Evolutionary conservation across 2,888 invertebrate species (phyloP), one percentile per base, ranked within the genome.

Genomic region (Chymomyza caudatula): DNA sequence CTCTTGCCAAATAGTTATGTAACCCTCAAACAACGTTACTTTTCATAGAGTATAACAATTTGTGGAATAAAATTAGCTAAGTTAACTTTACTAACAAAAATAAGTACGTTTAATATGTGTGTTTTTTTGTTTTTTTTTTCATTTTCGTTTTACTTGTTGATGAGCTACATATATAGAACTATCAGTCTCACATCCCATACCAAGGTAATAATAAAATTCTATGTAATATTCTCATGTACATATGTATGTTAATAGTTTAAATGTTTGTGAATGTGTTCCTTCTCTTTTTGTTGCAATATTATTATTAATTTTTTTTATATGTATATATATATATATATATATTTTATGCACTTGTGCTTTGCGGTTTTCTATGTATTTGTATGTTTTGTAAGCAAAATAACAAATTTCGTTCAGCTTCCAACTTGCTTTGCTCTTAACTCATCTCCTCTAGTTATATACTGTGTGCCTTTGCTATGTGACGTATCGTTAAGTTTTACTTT

Each of bases 121-220:
- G 56, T 61, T 65, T 58, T 37, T 52, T 15, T 47, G 29, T 63
- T 25, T 60, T 59, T 60, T n/a, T 53, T 25, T 52, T 59, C 19
- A n/a, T 17, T 42, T 49, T 8, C n/a, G 8, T 53, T 44, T 54
- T 67, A 62, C 15, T 65, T 64, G 44, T 77, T 70, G 80, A 72
- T 78, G 78, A 78, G 72, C 78, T 82, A 86, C 71, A 76, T 77
- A 78, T 74, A 87, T 88, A 88, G 77, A 85, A 83, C 86, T 88
- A 88, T 88, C 87, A 88, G 87, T 88, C 87, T 88, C 87, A 88
- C 88, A 76, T 88, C 74, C 78, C 78, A 85, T 88, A 85, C 85
- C 84, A 82, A 82, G 68, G 74, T 72, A 76, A 74, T 69, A 72
- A 73, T 67, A 71, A 60, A 75, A 69, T 37, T 42, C 11, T 42